Percentiles rank a stretch among this genome's conserved stretches.
These are phyloP conservation scores for Drosophila demipolita DNA, from an alignment of 2,888 invertebrate species.

Conservation along the genomic window DNA sequence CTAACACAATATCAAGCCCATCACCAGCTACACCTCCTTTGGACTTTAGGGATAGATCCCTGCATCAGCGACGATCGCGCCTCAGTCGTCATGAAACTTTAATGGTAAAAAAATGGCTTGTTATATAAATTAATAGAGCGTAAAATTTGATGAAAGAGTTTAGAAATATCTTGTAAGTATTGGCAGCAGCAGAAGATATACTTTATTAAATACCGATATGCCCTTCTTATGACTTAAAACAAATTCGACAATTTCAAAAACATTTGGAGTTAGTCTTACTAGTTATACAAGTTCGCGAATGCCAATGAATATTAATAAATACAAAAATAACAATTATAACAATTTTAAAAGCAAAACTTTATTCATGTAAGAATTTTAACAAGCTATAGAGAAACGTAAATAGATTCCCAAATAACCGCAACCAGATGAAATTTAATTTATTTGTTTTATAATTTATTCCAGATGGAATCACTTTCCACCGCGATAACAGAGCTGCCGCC, in stretches of 20 bases:
- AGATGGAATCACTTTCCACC: neutral
- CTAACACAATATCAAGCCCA: neutral
- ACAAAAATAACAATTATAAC: neutral
- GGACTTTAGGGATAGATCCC: conserved; percentile 17
- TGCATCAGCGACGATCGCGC: neutral
- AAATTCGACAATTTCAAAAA: neutral
- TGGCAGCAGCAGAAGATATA: too few species aligned
- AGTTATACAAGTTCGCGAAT: neutral
- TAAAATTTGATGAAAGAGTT: neutral
- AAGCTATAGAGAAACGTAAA: neutral
- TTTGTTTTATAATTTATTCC: neutral
- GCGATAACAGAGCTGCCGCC: conserved; percentile 5
- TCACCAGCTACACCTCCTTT: conserved; percentile 34
- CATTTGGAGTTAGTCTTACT: neutral
- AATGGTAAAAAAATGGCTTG: conserved; percentile 10
- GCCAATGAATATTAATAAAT: neutral
- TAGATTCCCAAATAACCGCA: neutral
- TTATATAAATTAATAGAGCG: neutral
- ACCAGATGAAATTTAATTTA: neutral
- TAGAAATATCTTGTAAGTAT: neutral
- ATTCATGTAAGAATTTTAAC: neutral
- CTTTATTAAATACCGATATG: too few species aligned
- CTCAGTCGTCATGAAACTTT: neutral
- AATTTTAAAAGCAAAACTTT: neutral
- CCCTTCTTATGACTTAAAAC: too few species aligned